Conservation (phyloP, 2,113 vertebrate species). For the Phalacrocorax brasilianus region DNA sequence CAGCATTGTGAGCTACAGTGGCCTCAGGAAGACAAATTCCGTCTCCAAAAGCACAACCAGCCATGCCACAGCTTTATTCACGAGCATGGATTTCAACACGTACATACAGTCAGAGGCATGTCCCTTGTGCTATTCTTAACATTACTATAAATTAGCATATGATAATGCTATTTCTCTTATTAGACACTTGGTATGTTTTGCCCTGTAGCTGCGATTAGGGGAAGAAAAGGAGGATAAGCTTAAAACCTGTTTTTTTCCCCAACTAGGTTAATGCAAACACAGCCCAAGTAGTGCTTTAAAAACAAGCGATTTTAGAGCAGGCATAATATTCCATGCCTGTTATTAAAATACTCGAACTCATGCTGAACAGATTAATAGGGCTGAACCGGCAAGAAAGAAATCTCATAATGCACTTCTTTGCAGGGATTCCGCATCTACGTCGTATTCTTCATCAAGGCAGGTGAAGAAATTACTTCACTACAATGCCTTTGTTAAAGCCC, state of each 20-base stretch:
- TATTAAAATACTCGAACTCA: constrained; percentile 54
- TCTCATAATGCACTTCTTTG: constrained; percentile 37
- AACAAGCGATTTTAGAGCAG: constrained; percentile 26
- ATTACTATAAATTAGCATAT: constrained; percentile 28
- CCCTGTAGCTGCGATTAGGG: background rate
- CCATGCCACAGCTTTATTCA: background rate
- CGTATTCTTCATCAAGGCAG: constrained; percentile 1
- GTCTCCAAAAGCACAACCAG: background rate
- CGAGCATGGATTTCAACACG: background rate
- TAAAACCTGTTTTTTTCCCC: background rate
- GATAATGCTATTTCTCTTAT: constrained; percentile 25
- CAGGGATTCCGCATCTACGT: background rate
- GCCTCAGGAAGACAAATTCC: background rate
- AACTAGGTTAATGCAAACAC: constrained; percentile 13
- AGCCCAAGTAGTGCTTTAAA: constrained; percentile 5
- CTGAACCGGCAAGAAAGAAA: constrained; percentile 43
- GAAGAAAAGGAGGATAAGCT: constrained; percentile 24
- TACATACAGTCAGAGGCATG: background rate
- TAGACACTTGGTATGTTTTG: constrained; percentile 34
- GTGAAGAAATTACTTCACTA: constrained; percentile 15
- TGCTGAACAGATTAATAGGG: constrained; percentile 60
- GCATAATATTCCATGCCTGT: constrained; percentile 32
- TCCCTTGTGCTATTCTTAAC: background rate
- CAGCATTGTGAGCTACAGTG: background rate
- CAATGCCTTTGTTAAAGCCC: background rate